These are phyloP conservation scores for Lycia hirtaria DNA, from an alignment of 2,888 invertebrate genomes.

Conservation along the genomic window DNA sequence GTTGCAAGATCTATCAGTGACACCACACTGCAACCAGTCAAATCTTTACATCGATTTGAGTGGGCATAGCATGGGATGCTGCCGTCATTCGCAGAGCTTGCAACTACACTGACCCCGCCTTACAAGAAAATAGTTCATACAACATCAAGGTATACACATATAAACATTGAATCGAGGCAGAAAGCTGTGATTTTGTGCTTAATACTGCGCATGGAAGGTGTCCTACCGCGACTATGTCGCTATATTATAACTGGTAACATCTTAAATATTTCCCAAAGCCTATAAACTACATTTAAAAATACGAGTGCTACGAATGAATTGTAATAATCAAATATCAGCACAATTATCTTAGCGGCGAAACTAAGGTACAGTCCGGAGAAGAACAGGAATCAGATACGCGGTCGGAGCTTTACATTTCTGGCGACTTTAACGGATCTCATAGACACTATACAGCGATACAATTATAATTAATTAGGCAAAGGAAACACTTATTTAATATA, in stretches of 20 bases:
- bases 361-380: constrained; percentile 68
- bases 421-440: constrained; percentile 62
- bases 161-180: constrained; percentile 50
- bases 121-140: constrained; percentile 47
- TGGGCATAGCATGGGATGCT: constrained; percentile 78
- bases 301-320: constrained; percentile 77
- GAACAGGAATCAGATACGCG: constrained; percentile 67
- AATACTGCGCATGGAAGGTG: constrained; percentile 50
- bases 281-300: constrained; percentile 76
- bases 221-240: constrained; percentile 18
- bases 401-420: constrained; percentile 63
- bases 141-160: constrained; percentile 49
- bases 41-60: constrained; percentile 76
- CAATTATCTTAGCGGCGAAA: constrained; percentile 67
- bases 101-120: constrained; percentile 52
- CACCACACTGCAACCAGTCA: constrained; percentile 76
- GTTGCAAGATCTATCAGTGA: constrained; percentile 57
- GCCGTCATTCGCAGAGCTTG: constrained; percentile 63
- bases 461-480: constrained; percentile 82
- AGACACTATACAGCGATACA: constrained; percentile 68
- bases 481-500: constrained; percentile 78
- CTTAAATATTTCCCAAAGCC: constrained; percentile 70
- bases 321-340: constrained; percentile 73
- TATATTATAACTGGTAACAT: constrained; percentile 63
- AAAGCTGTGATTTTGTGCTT: constrained; percentile 55